Evolutionary conservation across 2,113 vertebrate genomes (phyloP).

Genomic region (Macrotis lagotis): DNA sequence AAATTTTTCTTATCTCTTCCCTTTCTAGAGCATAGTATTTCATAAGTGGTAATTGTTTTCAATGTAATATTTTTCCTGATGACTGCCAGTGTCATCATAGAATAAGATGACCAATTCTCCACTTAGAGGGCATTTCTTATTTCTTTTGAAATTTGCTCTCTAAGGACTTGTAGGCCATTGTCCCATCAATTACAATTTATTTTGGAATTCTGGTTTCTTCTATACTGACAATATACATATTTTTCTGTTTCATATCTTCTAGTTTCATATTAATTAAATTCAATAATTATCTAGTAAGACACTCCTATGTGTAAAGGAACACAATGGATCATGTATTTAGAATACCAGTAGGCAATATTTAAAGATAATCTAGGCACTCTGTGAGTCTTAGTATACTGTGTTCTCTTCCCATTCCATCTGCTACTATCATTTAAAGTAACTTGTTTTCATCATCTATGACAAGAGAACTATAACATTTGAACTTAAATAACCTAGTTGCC

Average conservation of each 20-base stretch:
- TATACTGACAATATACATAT: neutral
- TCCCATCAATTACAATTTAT: neutral
- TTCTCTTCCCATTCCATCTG: neutral
- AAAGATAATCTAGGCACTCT: neutral
- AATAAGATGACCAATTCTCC: neutral
- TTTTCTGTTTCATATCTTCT: neutral
- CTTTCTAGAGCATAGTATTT: neutral
- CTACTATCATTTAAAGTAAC: neutral
- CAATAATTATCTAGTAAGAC: neutral
- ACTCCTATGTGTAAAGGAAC: neutral
- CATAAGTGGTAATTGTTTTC: neutral
- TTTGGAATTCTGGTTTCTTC: neutral
- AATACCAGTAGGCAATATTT: neutral
- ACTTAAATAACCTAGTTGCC: neutral
- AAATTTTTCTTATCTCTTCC: neutral
- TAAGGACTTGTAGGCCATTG: neutral
- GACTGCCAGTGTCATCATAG: neutral
- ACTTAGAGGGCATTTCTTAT: neutral
- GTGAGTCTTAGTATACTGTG: neutral
- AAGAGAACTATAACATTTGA: neutral
- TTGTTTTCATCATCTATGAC: neutral
- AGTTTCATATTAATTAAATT: neutral
- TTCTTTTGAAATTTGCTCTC: neutral
- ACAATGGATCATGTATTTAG: neutral
- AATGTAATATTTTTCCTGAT: neutral